Evolutionary conservation across 2,113 vertebrate species (phyloP).

Genomic region (Elaphurus davidianus): DNA sequence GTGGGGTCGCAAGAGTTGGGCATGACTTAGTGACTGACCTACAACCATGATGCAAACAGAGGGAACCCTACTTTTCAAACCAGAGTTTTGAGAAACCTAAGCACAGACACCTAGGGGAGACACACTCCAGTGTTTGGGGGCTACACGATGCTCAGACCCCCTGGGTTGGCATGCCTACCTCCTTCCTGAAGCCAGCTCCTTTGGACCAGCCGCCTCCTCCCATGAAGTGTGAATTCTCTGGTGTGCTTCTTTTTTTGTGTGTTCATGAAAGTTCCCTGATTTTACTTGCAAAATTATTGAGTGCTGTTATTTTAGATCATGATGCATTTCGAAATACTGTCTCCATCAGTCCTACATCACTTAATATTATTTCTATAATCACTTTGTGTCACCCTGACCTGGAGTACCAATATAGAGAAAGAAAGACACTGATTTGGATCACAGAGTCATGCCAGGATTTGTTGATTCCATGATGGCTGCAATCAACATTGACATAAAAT

Average conservation of each 20-base stretch:
- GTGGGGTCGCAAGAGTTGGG: not conserved
- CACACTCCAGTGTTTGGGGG: not conserved
- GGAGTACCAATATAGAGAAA: not conserved
- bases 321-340: not conserved
- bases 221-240: not conserved
- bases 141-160: not conserved
- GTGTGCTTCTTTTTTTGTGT: not conserved
- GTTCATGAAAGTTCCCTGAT: not conserved
- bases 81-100: not conserved
- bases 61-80: not conserved
- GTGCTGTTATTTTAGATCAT: not conserved
- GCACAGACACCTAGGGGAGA: not conserved
- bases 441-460: not conserved
- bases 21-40: not conserved
- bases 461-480: not conserved
- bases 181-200: not conserved
- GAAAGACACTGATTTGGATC: not conserved
- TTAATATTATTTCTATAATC: not conserved
- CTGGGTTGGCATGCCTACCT: not conserved
- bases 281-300: not conserved
- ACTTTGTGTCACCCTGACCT: not conserved
- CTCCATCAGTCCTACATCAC: not conserved
- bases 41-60: not conserved
- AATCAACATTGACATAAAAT: not conserved
- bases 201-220: not conserved